Base-by-base conservation (phyloP, 2,113 vertebrate genomes). In the Osmerus mordax region DNA sequence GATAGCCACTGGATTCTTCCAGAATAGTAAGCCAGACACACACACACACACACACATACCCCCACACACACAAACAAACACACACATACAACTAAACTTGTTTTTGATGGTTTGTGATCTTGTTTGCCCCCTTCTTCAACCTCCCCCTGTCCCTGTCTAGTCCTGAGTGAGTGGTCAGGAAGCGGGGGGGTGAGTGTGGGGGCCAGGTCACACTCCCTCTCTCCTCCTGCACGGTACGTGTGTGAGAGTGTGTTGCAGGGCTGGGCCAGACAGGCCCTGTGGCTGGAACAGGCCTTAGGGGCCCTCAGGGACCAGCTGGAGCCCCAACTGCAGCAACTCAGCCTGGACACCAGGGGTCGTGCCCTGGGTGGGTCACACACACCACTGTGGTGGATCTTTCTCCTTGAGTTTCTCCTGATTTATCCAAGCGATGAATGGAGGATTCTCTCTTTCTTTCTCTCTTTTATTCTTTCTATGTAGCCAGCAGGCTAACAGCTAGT, bases 121-220 rank as follows among this genome's bases (percentile, higher is more conserved):
- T 11, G 41, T 47, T 47, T 47, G 1, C 28, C 56, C 56, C 36
- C 13, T 16, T 4, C 23, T 29, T 52, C 2, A 5, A 15, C 7
- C 9, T 1, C 6, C 36, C 15, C 9, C 3, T 3, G 1, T 25
- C 9, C 2, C 8, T n/a, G 69, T 32, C 70, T 74, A 95, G 95
- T 96, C 79, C 80, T 95, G n/a, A 87, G 94, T 63, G 92, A 95
- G 65, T 97, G 95, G 95, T 87, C 89, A 61, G 82, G 81, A 1
- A 29, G 79, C 13, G 21, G 18, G 28, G 70, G 62, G 0, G 25
- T 68, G 29, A 2, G 16, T 11, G 4, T 55, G 8, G 29, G 66
- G 2, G 18, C 59, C 0, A 23, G 9, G 6, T 12, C 72, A 4
- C 72, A 79, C 72, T 8, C 58, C 3, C 58, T 16, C 12, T 61